Evolutionary conservation across 2,113 vertebrate genomes (phyloP).

Genomic region (Odobenus rosmarus): DNA sequence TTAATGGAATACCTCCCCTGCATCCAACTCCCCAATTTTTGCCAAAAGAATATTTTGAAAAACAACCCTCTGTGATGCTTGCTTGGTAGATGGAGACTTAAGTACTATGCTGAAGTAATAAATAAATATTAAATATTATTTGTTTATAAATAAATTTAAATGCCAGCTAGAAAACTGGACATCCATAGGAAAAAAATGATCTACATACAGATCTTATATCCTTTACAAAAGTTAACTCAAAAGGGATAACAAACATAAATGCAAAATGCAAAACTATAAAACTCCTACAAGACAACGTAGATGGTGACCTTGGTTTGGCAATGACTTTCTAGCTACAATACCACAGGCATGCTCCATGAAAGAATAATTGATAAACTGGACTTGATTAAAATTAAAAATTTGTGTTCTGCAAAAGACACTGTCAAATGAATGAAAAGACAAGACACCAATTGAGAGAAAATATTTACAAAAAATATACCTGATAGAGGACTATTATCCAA

Average conservation of each 20-base stretch:
- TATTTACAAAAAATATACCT: neutral
- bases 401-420: neutral
- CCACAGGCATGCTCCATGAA: neutral
- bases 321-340: neutral
- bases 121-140: slow-evolving; percentile 6
- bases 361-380: neutral
- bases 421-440: neutral
- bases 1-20: neutral
- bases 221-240: neutral
- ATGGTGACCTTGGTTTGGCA: neutral
- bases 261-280: neutral
- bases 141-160: neutral
- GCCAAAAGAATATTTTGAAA: neutral
- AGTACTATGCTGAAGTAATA: neutral
- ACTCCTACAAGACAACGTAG: neutral
- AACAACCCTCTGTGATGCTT: neutral
- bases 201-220: neutral
- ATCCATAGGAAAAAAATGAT: neutral
- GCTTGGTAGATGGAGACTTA: neutral
- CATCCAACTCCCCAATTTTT: neutral
- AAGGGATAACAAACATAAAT: neutral
- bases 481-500: neutral
- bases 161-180: neutral
- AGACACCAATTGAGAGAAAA: neutral
- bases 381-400: neutral